Percentiles rank a stretch among this genome's conserved stretches.
Evolutionary conservation across 2,113 vertebrate genomes (phyloP).

Genomic region (Clarias batrachus): DNA sequence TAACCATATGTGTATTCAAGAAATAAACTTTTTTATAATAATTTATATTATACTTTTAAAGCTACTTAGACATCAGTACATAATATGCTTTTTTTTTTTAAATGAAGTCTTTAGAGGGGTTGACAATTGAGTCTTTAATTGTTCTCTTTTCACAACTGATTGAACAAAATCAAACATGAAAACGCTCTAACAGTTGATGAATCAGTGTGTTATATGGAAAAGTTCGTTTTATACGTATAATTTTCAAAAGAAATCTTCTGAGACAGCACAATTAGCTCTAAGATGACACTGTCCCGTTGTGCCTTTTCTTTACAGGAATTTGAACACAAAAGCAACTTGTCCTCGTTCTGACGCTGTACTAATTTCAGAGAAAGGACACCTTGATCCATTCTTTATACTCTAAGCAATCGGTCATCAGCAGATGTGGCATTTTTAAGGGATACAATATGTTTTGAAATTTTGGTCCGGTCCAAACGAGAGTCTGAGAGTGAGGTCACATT

Average conservation of each 20-base stretch:
- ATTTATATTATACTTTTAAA: background rate
- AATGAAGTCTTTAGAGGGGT: background rate
- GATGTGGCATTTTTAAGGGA: background rate
- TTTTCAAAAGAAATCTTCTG: no score
- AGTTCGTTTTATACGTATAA: background rate
- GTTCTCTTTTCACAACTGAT: background rate
- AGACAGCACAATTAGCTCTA: background rate
- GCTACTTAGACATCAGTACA: background rate
- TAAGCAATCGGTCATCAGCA: background rate
- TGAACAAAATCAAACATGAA: background rate
- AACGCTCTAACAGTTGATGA: no score
- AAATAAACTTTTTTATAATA: background rate
- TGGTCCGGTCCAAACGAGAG: background rate
- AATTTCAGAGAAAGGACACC: background rate
- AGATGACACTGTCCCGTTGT: no score
- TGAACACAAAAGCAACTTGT: background rate
- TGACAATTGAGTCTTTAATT: background rate
- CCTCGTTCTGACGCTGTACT: background rate
- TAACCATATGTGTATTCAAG: no score
- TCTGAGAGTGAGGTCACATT: slow-evolving; percentile 44
- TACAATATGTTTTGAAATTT: slow-evolving; percentile 22
- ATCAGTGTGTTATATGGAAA: background rate
- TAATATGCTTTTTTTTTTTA: background rate
- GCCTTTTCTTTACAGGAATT: background rate
- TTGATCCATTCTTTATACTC: background rate